These are phyloP conservation scores for Montipora efflorescens DNA, from an alignment of 64 coral and sea anemone genomes.

Conservation along the genomic window DNA sequence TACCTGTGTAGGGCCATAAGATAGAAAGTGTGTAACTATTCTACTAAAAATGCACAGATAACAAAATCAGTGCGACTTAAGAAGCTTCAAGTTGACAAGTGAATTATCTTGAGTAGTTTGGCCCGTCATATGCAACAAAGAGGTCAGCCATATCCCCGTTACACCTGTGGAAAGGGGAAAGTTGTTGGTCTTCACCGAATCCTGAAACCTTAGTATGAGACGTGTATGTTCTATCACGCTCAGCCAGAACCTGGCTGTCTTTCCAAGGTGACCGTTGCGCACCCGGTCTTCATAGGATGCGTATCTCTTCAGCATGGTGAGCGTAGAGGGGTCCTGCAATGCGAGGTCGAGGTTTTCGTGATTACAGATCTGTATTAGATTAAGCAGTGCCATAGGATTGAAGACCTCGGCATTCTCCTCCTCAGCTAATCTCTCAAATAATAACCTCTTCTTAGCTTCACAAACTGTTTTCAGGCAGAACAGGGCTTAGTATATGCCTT, in stretches of 20 bases:
- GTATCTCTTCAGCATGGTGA: conserved; percentile 40
- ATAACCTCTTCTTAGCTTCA: conserved; percentile 49
- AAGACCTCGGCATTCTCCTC: conserved; percentile 5
- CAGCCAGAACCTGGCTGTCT: conserved; percentile 62
- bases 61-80: background rate
- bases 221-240: conserved; percentile 49
- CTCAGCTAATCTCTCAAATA: conserved; percentile 41
- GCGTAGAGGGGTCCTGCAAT: conserved; percentile 6
- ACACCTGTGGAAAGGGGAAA: conserved; percentile 64
- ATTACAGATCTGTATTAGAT: conserved; percentile 18
- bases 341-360: conserved; percentile 16
- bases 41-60: background rate
- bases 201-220: conserved; percentile 49
- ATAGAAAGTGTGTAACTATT: background rate
- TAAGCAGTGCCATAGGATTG: conserved; percentile 6
- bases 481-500: conserved; percentile 53
- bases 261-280: no score
- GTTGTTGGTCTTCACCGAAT: conserved; percentile 57
- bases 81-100: background rate
- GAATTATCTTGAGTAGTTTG: conserved; percentile 58
- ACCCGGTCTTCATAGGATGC: conserved; percentile 14
- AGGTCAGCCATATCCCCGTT: conserved; percentile 68
- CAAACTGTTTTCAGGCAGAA: conserved; percentile 62
- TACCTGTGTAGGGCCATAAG: background rate
- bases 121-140: conserved; percentile 53